Base-by-base conservation (phyloP, 2,888 invertebrate species). In the Rhorus exstirpatorius region DNA sequence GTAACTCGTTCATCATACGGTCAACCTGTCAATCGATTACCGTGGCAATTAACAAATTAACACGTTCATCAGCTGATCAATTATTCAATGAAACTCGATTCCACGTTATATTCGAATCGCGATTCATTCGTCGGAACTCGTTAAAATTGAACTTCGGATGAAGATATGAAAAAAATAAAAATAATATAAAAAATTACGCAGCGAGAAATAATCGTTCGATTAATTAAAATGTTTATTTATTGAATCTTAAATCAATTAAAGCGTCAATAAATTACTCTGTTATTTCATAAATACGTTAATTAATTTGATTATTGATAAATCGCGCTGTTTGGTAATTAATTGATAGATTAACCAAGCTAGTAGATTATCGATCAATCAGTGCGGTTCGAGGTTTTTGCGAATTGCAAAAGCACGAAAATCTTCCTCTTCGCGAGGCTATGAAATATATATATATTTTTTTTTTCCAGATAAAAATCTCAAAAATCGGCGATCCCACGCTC, bases 381-480 rank as follows among this genome's bases (percentile, higher is more conserved):
- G 41, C 44, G 14, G n/a, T 63, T 8, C 7, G 24, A 46, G 26
- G 17, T 46, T 61, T 61, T 58, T n/a, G n/a, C n/a, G n/a, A n/a
- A n/a, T n/a, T n/a, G n/a, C n/a, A n/a, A n/a, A n/a, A n/a, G n/a
- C n/a, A n/a, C n/a, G n/a, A n/a, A n/a, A n/a, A n/a, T n/a, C n/a
- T n/a, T n/a, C n/a, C n/a, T 61, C 41, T 38, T 61, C 38, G 8
- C 3, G 7, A 65, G 19, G 26, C 7, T 26, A 10, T 24, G 8
- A 38, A 38, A 71, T 58, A 44, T 44, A 6, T 60, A 19, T 58
- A 31, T 3, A 21, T n/a, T n/a, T n/a, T n/a, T n/a, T n/a, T n/a
- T 75, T 85, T 84, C 8, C 77, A 86, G 88, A 82, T 85, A 8
- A 89, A 85, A 55, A 79, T 85, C 7, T 84, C 83, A 6, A 85